Conservation (phyloP, 2,888 invertebrate genomes). For the Ariolimax columbianus region DNA sequence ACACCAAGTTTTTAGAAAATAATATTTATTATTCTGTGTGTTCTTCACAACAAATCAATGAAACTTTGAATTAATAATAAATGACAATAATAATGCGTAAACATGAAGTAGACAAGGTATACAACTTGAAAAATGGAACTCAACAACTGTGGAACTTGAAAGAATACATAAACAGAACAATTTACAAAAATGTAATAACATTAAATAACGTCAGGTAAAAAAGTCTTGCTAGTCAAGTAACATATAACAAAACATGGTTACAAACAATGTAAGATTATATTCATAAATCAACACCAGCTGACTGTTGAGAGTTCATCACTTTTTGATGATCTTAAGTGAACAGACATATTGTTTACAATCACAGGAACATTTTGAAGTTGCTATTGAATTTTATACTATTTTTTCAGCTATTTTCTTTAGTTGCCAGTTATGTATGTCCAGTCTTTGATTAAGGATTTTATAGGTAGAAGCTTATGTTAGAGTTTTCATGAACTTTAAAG, state of each 20-base stretch:
- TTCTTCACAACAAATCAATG: conserved; percentile 8
- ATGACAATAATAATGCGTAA: conserved; percentile 7
- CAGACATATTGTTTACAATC: no score
- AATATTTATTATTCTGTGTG: conserved; percentile 8
- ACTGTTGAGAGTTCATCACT: neutral
- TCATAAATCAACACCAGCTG: neutral
- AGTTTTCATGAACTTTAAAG: no score
- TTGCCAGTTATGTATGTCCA: no score
- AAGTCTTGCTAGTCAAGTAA: neutral
- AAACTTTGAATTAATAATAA: conserved; percentile 22
- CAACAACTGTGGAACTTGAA: neutral
- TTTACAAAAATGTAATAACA: neutral
- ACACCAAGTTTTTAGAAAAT: neutral
- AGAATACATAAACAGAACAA: neutral
- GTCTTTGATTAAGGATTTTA: no score
- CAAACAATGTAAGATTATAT: neutral
- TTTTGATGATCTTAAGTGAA: no score
- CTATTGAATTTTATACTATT: no score
- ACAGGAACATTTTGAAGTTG: neutral
- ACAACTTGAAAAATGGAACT: neutral
- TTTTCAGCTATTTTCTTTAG: no score
- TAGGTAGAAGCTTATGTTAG: no score
- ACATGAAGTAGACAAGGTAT: conserved; percentile 13
- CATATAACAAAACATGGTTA: neutral
- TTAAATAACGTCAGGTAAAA: neutral